These are phyloP conservation scores for Aporophyla lueneburgensis DNA, from an alignment of 2,888 invertebrate species.

Conservation along the genomic window DNA sequence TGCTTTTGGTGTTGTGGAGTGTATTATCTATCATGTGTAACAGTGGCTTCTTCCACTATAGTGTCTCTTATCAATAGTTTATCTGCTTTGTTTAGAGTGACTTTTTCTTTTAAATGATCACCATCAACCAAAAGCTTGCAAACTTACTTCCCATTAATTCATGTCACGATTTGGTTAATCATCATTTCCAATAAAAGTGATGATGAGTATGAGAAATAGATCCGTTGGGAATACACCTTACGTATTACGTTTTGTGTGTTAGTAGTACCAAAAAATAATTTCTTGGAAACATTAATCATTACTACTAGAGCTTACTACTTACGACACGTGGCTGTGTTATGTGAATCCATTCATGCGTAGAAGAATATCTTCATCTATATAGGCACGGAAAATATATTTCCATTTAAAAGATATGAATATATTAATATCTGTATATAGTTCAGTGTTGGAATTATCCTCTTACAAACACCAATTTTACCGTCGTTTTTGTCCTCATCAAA, in stretches of 20 bases:
- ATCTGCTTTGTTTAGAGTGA: not conserved
- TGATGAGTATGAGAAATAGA: slow-evolving; percentile 9
- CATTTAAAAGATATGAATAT: not conserved
- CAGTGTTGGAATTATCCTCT: no score
- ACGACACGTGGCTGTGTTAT: slow-evolving; percentile 11
- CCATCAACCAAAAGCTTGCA: not conserved
- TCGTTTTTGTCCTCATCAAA: not conserved
- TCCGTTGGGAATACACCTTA: slow-evolving; percentile 8
- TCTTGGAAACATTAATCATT: slow-evolving; percentile 43
- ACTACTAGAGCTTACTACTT: slow-evolving; percentile 4
- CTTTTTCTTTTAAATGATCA: no score
- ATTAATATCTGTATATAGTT: not conserved
- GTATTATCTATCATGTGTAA: not conserved
- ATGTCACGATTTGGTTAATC: not conserved
- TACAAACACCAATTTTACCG: not conserved
- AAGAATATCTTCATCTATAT: not conserved
- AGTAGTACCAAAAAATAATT: slow-evolving; percentile 23
- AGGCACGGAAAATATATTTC: not conserved
- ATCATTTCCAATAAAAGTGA: not conserved
- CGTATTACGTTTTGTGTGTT: slow-evolving; percentile 10
- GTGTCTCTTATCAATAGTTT: not conserved
- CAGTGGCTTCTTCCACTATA: not conserved
- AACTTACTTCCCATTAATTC: not conserved
- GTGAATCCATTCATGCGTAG: slow-evolving; percentile 15
- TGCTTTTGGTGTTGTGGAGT: not conserved